These are phyloP conservation scores for Chondrosia reniformis DNA, from an alignment of 37 sponge, comb jelly and placozoan species.

Conservation along the genomic window DNA sequence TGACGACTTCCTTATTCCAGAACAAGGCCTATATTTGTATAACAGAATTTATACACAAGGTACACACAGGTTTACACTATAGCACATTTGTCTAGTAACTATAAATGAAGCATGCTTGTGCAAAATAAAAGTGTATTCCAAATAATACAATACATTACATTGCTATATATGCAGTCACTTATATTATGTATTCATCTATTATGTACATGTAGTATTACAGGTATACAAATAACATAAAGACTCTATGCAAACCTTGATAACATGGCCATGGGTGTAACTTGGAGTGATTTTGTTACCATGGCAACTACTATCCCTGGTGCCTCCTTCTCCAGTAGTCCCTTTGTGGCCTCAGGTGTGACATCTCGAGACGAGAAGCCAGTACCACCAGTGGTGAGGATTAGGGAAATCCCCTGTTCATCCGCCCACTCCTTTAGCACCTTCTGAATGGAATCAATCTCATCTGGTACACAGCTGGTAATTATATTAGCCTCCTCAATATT, in stretches of 20 bases:
- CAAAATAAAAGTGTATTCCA: background rate
- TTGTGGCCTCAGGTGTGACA: conserved; percentile 96
- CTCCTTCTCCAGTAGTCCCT: conserved; percentile 74
- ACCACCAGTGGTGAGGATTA: conserved; percentile 93
- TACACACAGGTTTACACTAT: background rate
- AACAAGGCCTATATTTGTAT: conserved; percentile 52
- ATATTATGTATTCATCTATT: too few species aligned
- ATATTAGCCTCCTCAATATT: background rate
- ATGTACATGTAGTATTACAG: too few species aligned
- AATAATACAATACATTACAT: too few species aligned
- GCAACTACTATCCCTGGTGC: conserved; percentile 80
- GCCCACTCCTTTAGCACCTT: conserved; percentile 55
- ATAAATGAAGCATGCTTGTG: background rate
- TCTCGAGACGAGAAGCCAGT: conserved; percentile 95
- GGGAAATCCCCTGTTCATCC: conserved; percentile 51
- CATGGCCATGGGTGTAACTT: conserved; percentile 92
- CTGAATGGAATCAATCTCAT: conserved; percentile 49
- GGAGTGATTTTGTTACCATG: conserved; percentile 77
- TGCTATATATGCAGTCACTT: too few species aligned
- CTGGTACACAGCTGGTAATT: conserved; percentile 48
- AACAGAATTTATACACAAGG: background rate
- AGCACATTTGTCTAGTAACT: background rate
- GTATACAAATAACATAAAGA: background rate
- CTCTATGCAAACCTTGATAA: conserved; percentile 70
- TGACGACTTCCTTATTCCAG: conserved; percentile 72